These are phyloP conservation scores for Trichopoda pennipes DNA, from an alignment of 2,888 invertebrate genomes.

Conservation along the genomic window DNA sequence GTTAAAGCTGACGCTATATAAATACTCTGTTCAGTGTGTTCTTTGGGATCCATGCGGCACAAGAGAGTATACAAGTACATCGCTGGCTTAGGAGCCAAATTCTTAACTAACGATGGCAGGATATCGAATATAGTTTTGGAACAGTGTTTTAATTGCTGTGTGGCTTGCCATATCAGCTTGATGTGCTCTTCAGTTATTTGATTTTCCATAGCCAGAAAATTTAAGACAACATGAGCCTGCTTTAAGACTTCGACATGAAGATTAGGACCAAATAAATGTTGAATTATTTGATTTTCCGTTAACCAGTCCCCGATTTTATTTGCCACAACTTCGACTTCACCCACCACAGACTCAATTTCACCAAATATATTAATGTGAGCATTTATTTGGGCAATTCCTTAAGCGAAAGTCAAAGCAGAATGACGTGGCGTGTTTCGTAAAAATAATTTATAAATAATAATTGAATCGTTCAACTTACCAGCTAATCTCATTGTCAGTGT, in stretches of 20 bases:
- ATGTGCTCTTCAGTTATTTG: conserved; percentile 94
- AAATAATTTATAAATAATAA: not conserved
- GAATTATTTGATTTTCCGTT: conserved; percentile 92
- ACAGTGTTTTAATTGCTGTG: conserved; percentile 97
- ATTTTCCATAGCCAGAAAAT: conserved; percentile 95
- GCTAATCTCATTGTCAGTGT: conserved; percentile 96
- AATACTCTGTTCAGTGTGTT: conserved; percentile 96
- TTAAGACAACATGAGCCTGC: conserved; percentile 95
- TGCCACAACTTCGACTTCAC: conserved; percentile 92
- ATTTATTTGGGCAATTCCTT: conserved; percentile 93
- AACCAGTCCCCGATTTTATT: conserved; percentile 94
- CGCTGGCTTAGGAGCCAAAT: conserved; percentile 92
- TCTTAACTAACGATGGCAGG: conserved; percentile 93
- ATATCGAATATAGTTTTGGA: conserved; percentile 96
- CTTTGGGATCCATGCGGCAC: conserved; percentile 93
- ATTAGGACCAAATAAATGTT: conserved; percentile 98
- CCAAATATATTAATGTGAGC: conserved; percentile 95
- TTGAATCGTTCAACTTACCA: conserved; percentile 81
- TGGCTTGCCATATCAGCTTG: conserved; percentile 96
- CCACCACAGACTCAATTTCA: conserved; percentile 92
- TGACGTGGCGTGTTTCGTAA: no score
- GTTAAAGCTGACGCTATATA: conserved; percentile 94
- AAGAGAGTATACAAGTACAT: conserved; percentile 92
- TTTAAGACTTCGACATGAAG: conserved; percentile 97
- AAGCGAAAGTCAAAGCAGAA: not conserved